phyloP scores from a whole-genome alignment of 2,113 vertebrate genomes.

The Oncorhynchus nerka region DNA sequence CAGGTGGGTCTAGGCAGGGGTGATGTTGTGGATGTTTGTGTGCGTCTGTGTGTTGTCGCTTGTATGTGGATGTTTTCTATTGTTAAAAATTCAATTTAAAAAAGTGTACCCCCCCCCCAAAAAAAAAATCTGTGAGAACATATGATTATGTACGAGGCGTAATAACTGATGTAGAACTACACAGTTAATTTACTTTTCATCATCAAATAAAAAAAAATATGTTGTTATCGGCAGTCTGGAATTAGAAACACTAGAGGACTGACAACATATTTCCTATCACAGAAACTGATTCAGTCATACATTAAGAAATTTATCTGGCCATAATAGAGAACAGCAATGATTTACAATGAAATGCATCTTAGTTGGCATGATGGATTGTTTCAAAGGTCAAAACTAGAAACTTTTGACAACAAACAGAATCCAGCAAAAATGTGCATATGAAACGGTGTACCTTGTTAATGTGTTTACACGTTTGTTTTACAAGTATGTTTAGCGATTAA shows the following conservation, averaged over 20 bases:
- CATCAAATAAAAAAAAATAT: neutral
- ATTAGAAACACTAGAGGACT: neutral
- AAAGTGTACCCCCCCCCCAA: too few relatives aligned
- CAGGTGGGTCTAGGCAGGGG: too few relatives aligned
- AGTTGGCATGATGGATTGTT: neutral
- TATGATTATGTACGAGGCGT: neutral
- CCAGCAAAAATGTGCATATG: neutral
- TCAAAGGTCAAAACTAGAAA: neutral
- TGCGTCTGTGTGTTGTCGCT: too few relatives aligned
- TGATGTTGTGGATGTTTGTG: too few relatives aligned
- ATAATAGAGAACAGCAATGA: neutral
- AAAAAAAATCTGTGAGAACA: neutral
- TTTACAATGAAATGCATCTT: neutral
- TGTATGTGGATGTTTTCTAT: too few relatives aligned
- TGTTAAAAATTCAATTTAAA: too few relatives aligned
- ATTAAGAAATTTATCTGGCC: neutral
- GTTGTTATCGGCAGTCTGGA: neutral
- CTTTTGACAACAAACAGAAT: neutral
- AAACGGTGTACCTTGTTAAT: neutral
- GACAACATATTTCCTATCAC: neutral
- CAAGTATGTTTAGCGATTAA: neutral
- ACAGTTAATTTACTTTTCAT: neutral
- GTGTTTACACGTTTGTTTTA: neutral
- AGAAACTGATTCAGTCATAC: neutral
- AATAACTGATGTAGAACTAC: neutral